phyloP scores from a whole-genome alignment of 2,888 invertebrate genomes.

The Erpobdella octoculata region DNA sequence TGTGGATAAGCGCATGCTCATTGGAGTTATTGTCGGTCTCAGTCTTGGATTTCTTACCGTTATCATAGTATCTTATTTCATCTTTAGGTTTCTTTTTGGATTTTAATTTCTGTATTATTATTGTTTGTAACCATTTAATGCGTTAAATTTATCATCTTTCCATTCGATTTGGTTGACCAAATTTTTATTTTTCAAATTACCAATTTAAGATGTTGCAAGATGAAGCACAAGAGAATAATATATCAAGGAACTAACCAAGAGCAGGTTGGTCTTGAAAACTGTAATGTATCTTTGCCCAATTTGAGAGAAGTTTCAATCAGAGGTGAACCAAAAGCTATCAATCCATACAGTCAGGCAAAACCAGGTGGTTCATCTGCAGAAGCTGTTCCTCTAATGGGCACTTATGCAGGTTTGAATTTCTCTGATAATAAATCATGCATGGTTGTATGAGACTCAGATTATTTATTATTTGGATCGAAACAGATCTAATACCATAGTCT shows the following conservation, averaged over 20 bases:
- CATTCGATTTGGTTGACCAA: background rate
- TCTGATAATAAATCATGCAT: background rate
- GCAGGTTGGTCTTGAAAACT: background rate
- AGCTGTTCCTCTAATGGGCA: background rate
- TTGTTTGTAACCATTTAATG: background rate
- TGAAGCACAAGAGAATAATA: background rate
- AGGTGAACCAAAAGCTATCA: conserved; percentile 3
- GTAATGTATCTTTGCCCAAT: background rate
- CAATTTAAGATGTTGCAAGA: background rate
- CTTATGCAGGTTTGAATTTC: background rate
- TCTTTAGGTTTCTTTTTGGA: background rate
- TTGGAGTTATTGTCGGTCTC: conserved; percentile 44
- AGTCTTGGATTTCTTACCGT: conserved; percentile 40
- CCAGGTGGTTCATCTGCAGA: background rate
- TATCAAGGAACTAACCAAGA: background rate
- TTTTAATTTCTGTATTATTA: background rate
- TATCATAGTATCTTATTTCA: conserved; percentile 2
- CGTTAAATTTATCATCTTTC: no score
- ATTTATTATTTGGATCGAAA: no score
- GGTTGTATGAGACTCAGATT: no score
- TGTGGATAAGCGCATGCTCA: conserved; percentile 21
- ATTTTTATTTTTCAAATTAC: background rate
- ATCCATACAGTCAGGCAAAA: background rate
- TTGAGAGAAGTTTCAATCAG: background rate
- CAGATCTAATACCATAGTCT: no score